A percentile compares a stretch with the other conserved stretches of the same genome.
phyloP scores from a whole-genome alignment of 2,797 vertebrate species.

The Agapornis canus region DNA sequence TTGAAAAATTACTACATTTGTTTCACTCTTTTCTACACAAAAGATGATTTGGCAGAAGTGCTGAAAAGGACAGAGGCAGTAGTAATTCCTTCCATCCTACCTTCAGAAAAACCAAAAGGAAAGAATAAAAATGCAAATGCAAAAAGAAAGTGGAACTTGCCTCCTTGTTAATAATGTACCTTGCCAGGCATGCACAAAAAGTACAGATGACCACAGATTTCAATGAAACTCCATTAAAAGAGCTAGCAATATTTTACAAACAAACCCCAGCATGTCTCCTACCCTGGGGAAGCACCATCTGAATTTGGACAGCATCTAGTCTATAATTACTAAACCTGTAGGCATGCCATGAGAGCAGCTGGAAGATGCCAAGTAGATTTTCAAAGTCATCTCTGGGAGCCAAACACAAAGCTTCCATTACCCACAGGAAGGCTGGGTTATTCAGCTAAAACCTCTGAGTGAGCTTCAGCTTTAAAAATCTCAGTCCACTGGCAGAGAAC shows the following conservation, averaged over 20 bases:
- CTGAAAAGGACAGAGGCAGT: background rate
- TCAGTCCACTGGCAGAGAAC: background rate
- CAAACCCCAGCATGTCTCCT: background rate
- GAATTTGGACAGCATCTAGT: background rate
- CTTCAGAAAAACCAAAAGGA: background rate
- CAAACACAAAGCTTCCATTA: background rate
- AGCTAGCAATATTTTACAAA: background rate
- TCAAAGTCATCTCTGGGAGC: background rate
- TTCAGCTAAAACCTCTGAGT: background rate
- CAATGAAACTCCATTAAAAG: background rate
- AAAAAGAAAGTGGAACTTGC: background rate
- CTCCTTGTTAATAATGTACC: background rate
- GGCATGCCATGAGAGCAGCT: background rate
- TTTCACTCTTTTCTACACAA: background rate
- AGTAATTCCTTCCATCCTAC: background rate
- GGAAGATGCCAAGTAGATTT: background rate
- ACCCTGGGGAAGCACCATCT: background rate
- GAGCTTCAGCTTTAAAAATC: background rate
- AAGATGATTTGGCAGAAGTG: background rate
- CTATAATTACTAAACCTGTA: background rate
- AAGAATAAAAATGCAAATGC: background rate
- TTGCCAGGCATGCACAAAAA: background rate
- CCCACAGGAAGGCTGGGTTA: background rate
- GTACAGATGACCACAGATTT: background rate
- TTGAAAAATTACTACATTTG: background rate